phyloP scores from a whole-genome alignment of 2,113 vertebrate species.

The Triplophysa siluroides region DNA sequence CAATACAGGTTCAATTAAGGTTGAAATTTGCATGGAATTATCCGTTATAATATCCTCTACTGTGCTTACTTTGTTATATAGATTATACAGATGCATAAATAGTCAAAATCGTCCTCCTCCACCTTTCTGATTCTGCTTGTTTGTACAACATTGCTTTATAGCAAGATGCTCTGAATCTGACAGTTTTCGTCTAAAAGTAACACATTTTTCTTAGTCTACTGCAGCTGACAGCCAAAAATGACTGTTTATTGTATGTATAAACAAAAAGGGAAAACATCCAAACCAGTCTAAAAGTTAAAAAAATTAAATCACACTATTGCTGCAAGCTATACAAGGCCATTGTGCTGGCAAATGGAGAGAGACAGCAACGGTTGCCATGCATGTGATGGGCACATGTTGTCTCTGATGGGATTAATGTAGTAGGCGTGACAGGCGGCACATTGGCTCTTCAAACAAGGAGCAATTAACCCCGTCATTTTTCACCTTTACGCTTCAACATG shows the following conservation, averaged over 20 bases:
- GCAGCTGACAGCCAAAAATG: neutral
- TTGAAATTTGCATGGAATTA: too few species aligned
- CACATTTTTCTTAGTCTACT: neutral
- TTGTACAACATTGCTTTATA: neutral
- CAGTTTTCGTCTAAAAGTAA: neutral
- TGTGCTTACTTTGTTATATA: neutral
- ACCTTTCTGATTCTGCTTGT: slow-evolving; percentile 3
- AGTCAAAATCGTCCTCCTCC: neutral
- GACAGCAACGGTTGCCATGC: slow-evolving; percentile 45
- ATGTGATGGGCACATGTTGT: slow-evolving; percentile 28
- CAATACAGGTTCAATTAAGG: too few species aligned
- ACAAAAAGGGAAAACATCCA: neutral
- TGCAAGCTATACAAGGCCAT: slow-evolving; percentile 4
- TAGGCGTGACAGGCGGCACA: slow-evolving; percentile 50
- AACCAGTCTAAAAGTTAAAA: neutral
- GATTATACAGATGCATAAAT: slow-evolving; percentile 2
- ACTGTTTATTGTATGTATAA: neutral
- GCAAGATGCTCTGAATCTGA: neutral
- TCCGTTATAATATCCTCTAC: neutral
- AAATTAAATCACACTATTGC: neutral
- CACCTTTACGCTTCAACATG: slow-evolving; percentile 28
- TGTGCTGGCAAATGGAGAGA: neutral
- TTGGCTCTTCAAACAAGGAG: slow-evolving; percentile 35
- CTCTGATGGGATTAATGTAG: slow-evolving; percentile 56
- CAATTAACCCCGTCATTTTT: slow-evolving; percentile 53